Evolutionary conservation across 2,797 vertebrate species (phyloP).

Genomic region (Hydrolagus colliei): DNA sequence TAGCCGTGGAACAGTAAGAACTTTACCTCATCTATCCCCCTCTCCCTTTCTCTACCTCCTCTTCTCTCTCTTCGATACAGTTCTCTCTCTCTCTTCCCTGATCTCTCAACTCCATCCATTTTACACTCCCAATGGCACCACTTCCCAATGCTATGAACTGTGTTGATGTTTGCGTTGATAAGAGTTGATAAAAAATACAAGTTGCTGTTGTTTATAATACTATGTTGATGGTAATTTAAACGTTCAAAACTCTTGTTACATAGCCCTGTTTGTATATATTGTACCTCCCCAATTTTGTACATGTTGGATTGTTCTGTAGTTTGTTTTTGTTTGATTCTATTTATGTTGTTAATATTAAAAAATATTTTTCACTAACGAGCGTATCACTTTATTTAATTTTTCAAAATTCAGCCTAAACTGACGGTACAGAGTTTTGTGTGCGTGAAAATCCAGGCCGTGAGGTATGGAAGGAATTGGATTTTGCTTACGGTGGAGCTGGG

Average conservation of each 20-base stretch:
- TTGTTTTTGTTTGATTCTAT: background rate
- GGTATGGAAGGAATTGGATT: too few relatives aligned
- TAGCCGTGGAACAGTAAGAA: too few relatives aligned
- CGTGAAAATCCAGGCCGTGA: too few relatives aligned
- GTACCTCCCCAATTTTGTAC: slow-evolving; percentile 21
- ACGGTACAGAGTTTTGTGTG: too few relatives aligned
- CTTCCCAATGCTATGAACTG: background rate
- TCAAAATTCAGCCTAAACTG: too few relatives aligned
- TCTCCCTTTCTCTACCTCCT: background rate
- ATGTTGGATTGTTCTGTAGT: background rate
- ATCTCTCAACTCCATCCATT: too few relatives aligned
- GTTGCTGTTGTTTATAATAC: too few relatives aligned
- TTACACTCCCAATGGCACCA: background rate
- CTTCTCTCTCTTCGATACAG: background rate
- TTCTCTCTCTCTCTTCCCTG: background rate
- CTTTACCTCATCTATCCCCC: background rate
- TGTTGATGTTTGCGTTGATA: background rate
- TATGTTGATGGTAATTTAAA: slow-evolving; percentile 27
- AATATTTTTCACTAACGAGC: slow-evolving; percentile 24
- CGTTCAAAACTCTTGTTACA: background rate
- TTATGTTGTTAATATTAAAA: slow-evolving; percentile 23
- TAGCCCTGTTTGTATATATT: slow-evolving; percentile 26
- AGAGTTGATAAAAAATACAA: too few relatives aligned
- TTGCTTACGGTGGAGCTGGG: too few relatives aligned
- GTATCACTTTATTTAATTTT: too few relatives aligned